phyloP scores from a whole-genome alignment of 2,888 invertebrate genomes.

The Choreutis nemorana region DNA sequence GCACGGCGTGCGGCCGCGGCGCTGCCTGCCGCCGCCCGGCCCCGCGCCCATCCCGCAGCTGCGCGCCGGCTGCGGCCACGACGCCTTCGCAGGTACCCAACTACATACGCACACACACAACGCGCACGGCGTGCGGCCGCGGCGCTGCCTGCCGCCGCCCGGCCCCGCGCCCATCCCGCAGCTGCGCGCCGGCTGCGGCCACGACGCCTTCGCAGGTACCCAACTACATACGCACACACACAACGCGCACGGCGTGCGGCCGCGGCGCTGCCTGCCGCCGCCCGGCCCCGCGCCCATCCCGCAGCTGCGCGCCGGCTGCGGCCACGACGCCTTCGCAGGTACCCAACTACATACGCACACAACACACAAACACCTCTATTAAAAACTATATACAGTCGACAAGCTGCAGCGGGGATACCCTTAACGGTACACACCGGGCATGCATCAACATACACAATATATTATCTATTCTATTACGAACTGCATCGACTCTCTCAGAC shows the following conservation, averaged over 20 bases:
- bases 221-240: no score
- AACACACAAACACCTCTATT: no score
- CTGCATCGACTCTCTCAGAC: no score
- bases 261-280: slow-evolving; percentile 83
- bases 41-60: slow-evolving; percentile 88
- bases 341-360: no score
- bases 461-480: no score
- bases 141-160: slow-evolving; percentile 83
- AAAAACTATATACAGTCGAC: no score
- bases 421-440: no score
- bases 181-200: slow-evolving; percentile 73
- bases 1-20: slow-evolving; percentile 86
- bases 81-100: slow-evolving; percentile 56
- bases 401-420: no score
- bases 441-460: no score
- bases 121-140: slow-evolving; percentile 87
- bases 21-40: slow-evolving; percentile 82
- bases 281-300: slow-evolving; percentile 85
- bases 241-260: slow-evolving; percentile 88
- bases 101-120: no score
- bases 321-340: slow-evolving; percentile 53
- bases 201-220: slow-evolving; percentile 55
- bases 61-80: slow-evolving; percentile 67
- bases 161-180: slow-evolving; percentile 86
- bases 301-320: slow-evolving; percentile 79